Evolutionary conservation across 2,113 vertebrate genomes (phyloP).

Genomic region (Nothoprocta pentlandii): DNA sequence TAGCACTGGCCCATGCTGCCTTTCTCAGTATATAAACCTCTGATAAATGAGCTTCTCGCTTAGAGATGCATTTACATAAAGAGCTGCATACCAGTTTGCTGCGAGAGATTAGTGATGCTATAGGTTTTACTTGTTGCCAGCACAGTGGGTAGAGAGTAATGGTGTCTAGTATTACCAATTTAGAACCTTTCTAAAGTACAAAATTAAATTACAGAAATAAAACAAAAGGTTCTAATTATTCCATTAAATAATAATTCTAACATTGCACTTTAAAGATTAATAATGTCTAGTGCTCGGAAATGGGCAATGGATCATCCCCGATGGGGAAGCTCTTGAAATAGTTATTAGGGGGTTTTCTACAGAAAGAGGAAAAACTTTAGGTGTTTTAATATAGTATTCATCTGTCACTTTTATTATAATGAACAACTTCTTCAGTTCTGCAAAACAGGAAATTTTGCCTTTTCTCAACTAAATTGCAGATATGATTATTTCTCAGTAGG

Average conservation of each 20-base stretch:
- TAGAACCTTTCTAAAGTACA: background rate
- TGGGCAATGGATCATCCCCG: background rate
- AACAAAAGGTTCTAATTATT: background rate
- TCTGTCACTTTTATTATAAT: background rate
- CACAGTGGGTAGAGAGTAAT: background rate
- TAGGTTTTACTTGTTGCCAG: background rate
- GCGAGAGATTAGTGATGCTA: background rate
- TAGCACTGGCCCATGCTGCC: background rate
- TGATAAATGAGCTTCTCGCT: background rate
- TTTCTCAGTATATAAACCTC: background rate
- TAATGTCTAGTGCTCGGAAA: conserved; percentile 13
- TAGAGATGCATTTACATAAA: background rate
- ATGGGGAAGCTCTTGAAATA: background rate
- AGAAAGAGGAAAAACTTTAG: background rate
- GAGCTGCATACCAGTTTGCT: background rate
- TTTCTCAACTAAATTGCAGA: background rate
- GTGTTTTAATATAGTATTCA: background rate
- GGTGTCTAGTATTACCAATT: background rate
- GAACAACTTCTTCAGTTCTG: background rate
- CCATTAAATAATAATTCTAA: background rate
- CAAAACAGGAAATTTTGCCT: background rate
- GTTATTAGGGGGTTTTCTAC: background rate
- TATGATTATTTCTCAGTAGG: background rate
- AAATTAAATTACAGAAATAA: background rate
- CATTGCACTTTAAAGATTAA: conserved; percentile 31